Evolutionary conservation across 92 coral and sea anemone species (phyloP), one percentile per base, ranked within the genome.

Genomic region (Metridium senile): DNA sequence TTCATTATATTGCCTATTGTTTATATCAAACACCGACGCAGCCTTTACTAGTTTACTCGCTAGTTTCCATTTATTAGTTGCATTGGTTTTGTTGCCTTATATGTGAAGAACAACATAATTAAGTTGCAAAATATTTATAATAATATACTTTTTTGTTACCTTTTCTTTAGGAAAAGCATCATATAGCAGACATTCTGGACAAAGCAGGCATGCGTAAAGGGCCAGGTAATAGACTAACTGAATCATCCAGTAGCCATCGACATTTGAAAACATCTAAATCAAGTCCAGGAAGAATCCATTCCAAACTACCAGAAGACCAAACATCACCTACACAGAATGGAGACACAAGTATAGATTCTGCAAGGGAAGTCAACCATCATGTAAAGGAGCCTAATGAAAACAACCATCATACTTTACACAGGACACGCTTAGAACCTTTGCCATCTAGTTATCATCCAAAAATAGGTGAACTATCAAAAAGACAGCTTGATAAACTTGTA

Each of bases 191-290:
- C 34, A 78, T 92, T 59, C 85, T 95, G 45, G 79, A 89, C 47
- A 89, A 87, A 81, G 98, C 97, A 22, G 98, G 98, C 34, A 77
- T 95, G 51, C 86, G 93, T 25, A 83, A 86, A 62, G 98, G 95
- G 30, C 93, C 95, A 25, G 91, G 93, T 22, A 95, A 89, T n/a
- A 95, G 73, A 57, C 81, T 93, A 29, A 71, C 95, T 18, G 93
- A 88, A 56, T 80, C 92, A 11, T 51, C 85, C 22, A 32, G 73
- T 27, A 6, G 66, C 29, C 68, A 58, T 58, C 68, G 78, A 25
- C 43, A 79, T 11, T 52, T 58, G 20, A 21, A 33, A 53, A 57
- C 78, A 9, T 74, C 79, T 26, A 46, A 33, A 35, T 74, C 79
- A 11, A 74, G 70, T 74, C 79, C 79, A 11, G 35, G 26, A 33